phyloP scores from a whole-genome alignment of 2,888 invertebrate species.

The Melinaea marsaeus region DNA sequence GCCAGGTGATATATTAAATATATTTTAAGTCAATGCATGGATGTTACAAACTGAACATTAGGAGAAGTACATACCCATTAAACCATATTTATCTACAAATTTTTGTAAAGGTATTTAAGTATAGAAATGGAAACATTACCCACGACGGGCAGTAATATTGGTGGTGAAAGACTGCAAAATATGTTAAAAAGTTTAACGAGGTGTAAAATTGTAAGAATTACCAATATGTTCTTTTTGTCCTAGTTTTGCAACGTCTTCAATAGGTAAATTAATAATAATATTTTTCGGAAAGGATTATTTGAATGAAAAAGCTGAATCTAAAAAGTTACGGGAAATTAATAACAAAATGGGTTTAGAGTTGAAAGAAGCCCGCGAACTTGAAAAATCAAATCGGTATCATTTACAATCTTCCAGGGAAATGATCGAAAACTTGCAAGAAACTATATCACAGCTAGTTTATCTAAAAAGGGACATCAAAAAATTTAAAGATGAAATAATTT shows the following conservation, averaged over 20 bases:
- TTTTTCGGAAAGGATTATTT: slow-evolving; percentile 45
- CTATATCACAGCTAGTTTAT: slow-evolving; percentile 65
- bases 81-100: too few relatives aligned
- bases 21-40: neutral
- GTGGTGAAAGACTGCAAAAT: slow-evolving; percentile 50
- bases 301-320: slow-evolving; percentile 58
- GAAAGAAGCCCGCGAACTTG: slow-evolving; percentile 58
- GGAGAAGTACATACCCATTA: too few relatives aligned
- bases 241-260: neutral
- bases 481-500: slow-evolving; percentile 54
- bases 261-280: slow-evolving; percentile 1
- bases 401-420: slow-evolving; percentile 65
- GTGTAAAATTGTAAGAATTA: slow-evolving; percentile 57
- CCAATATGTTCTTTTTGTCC: slow-evolving; percentile 4
- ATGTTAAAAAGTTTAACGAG: slow-evolving; percentile 53
- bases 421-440: slow-evolving; percentile 68
- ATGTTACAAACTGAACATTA: neutral
- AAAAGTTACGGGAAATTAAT: slow-evolving; percentile 53
- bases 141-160: slow-evolving; percentile 32
- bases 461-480: slow-evolving; percentile 64
- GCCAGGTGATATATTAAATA: neutral
- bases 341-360: slow-evolving; percentile 58
- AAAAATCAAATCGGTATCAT: slow-evolving; percentile 68
- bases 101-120: too few relatives aligned
- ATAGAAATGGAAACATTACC: slow-evolving; percentile 38